phyloP scores from a whole-genome alignment of 2,888 invertebrate genomes.

The Sylvicola cinctus region DNA sequence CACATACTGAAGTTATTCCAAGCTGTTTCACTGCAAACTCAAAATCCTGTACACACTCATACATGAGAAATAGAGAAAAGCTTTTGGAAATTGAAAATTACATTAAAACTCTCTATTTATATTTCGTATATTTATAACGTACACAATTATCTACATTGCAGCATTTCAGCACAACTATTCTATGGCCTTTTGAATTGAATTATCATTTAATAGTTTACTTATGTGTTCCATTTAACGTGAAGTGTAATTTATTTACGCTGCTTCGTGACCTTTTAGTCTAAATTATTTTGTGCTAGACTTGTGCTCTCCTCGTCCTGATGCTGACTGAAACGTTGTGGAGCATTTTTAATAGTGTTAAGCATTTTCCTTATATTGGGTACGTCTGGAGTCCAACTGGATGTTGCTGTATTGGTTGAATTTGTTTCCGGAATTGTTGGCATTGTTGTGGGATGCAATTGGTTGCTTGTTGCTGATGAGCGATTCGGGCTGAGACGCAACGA shows the following conservation, averaged over 20 bases:
- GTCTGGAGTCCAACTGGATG: neutral
- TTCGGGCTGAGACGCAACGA: constrained; percentile 11
- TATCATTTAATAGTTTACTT: neutral
- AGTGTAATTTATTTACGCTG: too few species aligned
- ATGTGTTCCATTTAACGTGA: neutral
- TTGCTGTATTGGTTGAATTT: constrained; percentile 5
- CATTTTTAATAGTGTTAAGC: constrained; percentile 16
- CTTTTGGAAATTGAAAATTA: too few species aligned
- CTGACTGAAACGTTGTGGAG: constrained; percentile 14
- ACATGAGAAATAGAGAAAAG: too few species aligned
- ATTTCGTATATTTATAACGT: too few species aligned
- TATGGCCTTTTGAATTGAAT: too few species aligned
- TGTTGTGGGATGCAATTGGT: constrained; percentile 3
- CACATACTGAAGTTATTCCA: too few species aligned
- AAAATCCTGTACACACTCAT: too few species aligned
- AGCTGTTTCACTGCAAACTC: too few species aligned
- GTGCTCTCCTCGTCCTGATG: constrained; percentile 16
- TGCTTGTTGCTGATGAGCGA: constrained; percentile 5
- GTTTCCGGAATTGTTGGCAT: constrained; percentile 26
- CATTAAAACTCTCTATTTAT: too few species aligned
- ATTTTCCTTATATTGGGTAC: constrained; percentile 16
- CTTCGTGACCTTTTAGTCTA: constrained; percentile 7
- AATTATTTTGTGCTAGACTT: constrained; percentile 18
- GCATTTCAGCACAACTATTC: too few species aligned
- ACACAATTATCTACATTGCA: too few species aligned